These are phyloP conservation scores for Acanthornis magna DNA, from an alignment of 2,797 vertebrate genomes.

Conservation along the genomic window DNA sequence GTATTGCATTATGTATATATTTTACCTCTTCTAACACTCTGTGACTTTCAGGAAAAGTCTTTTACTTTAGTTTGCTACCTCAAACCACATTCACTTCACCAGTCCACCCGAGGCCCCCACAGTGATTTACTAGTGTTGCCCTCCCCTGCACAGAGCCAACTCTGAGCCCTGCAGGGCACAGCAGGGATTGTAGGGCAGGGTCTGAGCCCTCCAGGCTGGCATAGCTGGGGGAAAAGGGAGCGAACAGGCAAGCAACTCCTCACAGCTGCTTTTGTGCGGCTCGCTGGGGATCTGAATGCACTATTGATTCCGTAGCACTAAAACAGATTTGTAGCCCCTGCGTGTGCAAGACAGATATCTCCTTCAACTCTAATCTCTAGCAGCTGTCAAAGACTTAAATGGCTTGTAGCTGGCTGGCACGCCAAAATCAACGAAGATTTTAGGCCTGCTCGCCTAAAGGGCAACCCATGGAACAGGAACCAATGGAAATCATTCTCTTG, in stretches of 20 bases:
- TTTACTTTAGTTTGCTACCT: not conserved
- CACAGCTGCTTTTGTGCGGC: slow-evolving; percentile 46
- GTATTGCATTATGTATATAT: not conserved
- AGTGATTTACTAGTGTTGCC: not conserved
- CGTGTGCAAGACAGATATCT: not conserved
- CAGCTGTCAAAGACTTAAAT: slow-evolving; percentile 32
- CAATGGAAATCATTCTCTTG: not conserved
- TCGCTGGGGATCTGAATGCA: slow-evolving; percentile 28
- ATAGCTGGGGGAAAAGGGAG: not conserved
- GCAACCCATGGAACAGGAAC: not conserved
- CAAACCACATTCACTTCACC: not conserved
- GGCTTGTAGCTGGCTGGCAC: not conserved
- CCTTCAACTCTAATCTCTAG: slow-evolving; percentile 44
- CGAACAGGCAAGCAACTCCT: not conserved
- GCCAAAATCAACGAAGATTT: not conserved
- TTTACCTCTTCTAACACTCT: not conserved
- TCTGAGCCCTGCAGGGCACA: not conserved
- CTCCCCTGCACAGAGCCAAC: not conserved
- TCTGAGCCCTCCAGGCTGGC: not conserved
- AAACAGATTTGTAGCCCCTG: slow-evolving; percentile 15
- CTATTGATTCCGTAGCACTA: slow-evolving; percentile 29
- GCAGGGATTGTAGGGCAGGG: not conserved
- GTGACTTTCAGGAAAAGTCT: not conserved
- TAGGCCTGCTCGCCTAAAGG: not conserved
- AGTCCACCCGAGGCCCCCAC: fast-evolving